Conservation (phyloP, 2,113 vertebrate genomes). For the Lathamus discolor region DNA sequence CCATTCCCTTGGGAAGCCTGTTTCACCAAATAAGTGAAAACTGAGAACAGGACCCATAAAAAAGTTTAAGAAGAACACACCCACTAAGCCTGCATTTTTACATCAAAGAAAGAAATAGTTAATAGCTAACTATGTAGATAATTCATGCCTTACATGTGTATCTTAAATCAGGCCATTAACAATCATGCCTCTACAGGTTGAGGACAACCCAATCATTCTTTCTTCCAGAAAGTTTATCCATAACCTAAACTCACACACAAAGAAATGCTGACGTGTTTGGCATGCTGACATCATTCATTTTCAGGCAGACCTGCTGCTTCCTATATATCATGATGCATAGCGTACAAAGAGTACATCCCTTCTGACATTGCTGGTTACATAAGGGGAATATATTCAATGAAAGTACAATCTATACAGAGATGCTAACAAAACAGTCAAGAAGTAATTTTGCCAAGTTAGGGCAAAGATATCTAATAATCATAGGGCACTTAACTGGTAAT, state of each 20-base stretch:
- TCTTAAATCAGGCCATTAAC: slow-evolving; percentile 5
- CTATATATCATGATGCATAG: background rate
- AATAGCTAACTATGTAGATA: background rate
- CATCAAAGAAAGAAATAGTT: background rate
- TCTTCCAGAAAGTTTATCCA: background rate
- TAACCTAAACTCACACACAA: background rate
- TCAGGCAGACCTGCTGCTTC: background rate
- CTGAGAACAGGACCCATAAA: background rate
- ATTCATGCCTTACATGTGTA: background rate
- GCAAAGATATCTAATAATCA: background rate
- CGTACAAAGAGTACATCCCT: background rate
- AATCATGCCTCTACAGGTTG: background rate
- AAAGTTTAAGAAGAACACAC: background rate
- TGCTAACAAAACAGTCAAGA: background rate
- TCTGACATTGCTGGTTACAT: too few relatives aligned
- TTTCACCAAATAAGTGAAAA: background rate
- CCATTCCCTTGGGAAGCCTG: background rate
- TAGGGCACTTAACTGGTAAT: background rate
- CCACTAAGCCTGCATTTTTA: background rate
- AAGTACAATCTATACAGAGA: background rate
- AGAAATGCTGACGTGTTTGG: background rate
- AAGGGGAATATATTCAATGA: background rate
- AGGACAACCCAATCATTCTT: background rate
- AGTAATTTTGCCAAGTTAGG: background rate
- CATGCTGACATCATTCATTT: background rate